Evolutionary conservation across 1,140 invertebrate genomes (phyloP), one percentile per base, ranked within the genome.

Genomic region (Drosophila pandora): DNA sequence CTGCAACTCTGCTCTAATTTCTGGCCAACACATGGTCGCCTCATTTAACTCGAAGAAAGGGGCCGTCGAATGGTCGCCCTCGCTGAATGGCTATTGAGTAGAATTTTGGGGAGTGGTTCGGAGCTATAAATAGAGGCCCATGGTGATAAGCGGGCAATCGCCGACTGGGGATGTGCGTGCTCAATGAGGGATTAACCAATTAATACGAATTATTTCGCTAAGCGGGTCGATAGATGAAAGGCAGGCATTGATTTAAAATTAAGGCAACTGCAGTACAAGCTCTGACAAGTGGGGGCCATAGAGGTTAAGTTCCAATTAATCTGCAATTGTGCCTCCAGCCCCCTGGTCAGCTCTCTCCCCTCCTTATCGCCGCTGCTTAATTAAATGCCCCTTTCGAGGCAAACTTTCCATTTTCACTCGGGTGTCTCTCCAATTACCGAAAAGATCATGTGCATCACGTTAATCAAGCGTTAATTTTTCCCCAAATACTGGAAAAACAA

Each of bases 381-480:
- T 73, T 73, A 55, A 73, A 22, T 39, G 63, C 64, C 64, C 43
- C 64, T 50, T 68, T 39, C 21, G 25, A 34, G 17, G 43, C 37
- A 63, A 62, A 79, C 79, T 83, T 83, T 83, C 76, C 80, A 84
- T 79, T 76, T 71, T 61, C 70, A 48, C 22, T 28, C 13, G 41
- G 52, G 41, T 48, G 43, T 73, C 62, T 56, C 30, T 48, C 50
- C 75, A 76, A 67, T 63, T 74, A 74, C 58, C 69, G 41, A 63
- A 72, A 54, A 73, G 75, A 84, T 75, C 80, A 79, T 71, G 70
- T 63, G 68, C 70, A 73, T 74, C 68, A 57, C 63, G 60, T 52
- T 76, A 74, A 83, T 79, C 80, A 65, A 61, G 76, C 76, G 80
- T 79, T 83, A 84, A 83, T 84, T 83, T 84, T 37, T 62, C 63